Evolutionary conservation across 2,888 invertebrate genomes (phyloP), one percentile per base, ranked within the genome.

Genomic region (Eulithis testata): DNA sequence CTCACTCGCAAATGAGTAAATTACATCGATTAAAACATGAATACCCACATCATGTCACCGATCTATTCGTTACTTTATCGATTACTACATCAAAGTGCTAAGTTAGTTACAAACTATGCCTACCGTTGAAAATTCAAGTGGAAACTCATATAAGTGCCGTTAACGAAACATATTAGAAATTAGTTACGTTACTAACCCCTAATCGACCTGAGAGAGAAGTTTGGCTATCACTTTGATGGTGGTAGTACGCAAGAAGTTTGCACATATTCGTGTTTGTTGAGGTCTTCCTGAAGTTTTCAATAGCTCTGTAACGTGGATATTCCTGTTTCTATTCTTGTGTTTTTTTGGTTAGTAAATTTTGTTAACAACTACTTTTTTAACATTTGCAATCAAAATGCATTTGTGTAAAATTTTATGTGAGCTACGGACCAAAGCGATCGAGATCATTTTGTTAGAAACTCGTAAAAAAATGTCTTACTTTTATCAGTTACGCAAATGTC

Each of bases 111-210:
- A 69, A 89, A 90, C 86, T 89, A 88, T 88, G 86, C 76, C 79
- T 61, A 66, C 69, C 68, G 70, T 72, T 77, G 84, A 84, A 88
- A 88, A 87, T 88, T 87, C 82, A 82, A 74, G 70, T 74, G 74
- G 75, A 73, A 86, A 87, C 88, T 87, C 82, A 81, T 82, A 82
- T 81, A 88, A 90, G 85, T 89, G 88, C 86, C 85, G 86, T 87
- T 90, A 87, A 86, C 87, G 85, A 84, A 89, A 90, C 85, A 87
- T 88, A 90, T 88, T 88, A 87, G 87, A 88, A 87, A 91, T 90
- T 89, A 86, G 89, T 89, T 85, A 79, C 81, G 82, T 87, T 87
- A 86, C 84, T 86, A 82, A 82, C 85, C 77, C 21, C 79, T 88
- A 87, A 90, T 88, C 88, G 87, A 86, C 82, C 77, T 75, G 77